phyloP scores from a whole-genome alignment of 1,140 invertebrate species.

The Drosophila pachea region DNA sequence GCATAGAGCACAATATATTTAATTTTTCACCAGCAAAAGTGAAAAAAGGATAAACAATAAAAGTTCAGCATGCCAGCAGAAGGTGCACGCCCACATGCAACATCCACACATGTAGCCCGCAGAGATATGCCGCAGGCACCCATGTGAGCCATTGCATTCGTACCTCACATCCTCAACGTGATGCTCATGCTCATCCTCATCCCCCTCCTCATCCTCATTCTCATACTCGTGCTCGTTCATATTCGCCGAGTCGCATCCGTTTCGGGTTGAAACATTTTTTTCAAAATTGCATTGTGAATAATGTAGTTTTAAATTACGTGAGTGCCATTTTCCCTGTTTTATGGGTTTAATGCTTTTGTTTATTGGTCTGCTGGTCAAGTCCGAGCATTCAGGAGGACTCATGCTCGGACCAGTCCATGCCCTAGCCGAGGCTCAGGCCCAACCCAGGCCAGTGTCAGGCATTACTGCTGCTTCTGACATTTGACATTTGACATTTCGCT shows the following conservation, averaged over 20 bases:
- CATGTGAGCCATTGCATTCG: slow-evolving; percentile 58
- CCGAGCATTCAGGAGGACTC: slow-evolving; percentile 9
- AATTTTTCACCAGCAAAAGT: slow-evolving; percentile 54
- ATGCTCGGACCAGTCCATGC: background rate
- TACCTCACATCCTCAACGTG: too few relatives aligned
- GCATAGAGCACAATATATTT: slow-evolving; percentile 63
- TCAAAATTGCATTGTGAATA: slow-evolving; percentile 76
- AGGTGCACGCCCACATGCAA: slow-evolving; percentile 43
- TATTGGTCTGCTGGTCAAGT: slow-evolving; percentile 65
- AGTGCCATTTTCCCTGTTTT: slow-evolving; percentile 75
- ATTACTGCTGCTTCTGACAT: slow-evolving; percentile 48
- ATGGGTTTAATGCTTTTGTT: slow-evolving; percentile 77
- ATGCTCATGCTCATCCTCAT: too few relatives aligned
- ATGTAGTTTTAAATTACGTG: slow-evolving; percentile 77
- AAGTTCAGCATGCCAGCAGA: slow-evolving; percentile 31
- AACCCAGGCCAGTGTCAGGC: background rate
- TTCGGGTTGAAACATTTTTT: slow-evolving; percentile 68
- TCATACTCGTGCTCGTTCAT: slow-evolving; percentile 47
- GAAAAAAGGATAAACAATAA: slow-evolving; percentile 16
- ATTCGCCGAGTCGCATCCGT: slow-evolving; percentile 36
- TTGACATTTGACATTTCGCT: slow-evolving; percentile 66
- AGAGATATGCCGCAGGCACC: slow-evolving; percentile 40
- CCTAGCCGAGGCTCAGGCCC: background rate
- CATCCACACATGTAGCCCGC: slow-evolving; percentile 10
- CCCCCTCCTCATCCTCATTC: background rate